Conservation (phyloP, 2,797 vertebrate species). For the Intellagama lesueurii region DNA sequence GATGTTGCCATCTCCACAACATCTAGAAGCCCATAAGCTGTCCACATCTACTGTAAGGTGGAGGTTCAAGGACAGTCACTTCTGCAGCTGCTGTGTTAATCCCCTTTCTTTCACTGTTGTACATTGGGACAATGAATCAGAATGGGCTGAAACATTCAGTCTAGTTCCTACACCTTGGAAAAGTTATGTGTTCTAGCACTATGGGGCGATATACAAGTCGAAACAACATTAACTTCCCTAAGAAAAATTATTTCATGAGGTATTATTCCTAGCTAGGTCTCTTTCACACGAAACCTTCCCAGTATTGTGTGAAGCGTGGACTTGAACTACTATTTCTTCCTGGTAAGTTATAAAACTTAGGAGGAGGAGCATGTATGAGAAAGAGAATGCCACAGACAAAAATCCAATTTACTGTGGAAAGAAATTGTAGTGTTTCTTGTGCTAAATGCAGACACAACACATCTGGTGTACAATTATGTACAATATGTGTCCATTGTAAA, state of each 20-base stretch:
- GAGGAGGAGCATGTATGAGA: not conserved
- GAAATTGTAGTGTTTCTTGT: constrained; percentile 10
- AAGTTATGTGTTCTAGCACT: too few relatives aligned
- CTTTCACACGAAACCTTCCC: not conserved
- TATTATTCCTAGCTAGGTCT: not conserved
- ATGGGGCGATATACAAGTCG: too few relatives aligned
- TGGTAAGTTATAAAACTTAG: not conserved
- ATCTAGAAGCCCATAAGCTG: not conserved
- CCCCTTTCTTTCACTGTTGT: not conserved
- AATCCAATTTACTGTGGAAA: not conserved
- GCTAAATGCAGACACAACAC: not conserved
- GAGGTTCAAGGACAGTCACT: not conserved
- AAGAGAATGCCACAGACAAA: not conserved
- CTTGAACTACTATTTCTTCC: too few relatives aligned
- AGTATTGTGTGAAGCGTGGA: not conserved
- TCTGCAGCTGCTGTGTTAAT: not conserved
- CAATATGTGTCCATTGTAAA: not conserved
- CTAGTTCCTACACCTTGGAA: not conserved
- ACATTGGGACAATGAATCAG: too few relatives aligned
- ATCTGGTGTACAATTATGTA: constrained; percentile 4
- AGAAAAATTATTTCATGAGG: not conserved
- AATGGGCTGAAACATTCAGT: not conserved
- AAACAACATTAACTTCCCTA: not conserved
- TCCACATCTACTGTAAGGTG: not conserved
- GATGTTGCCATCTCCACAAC: too few relatives aligned